Evolutionary conservation across 2,113 vertebrate species (phyloP).

Genomic region (Cyphomyrus plagiostoma): DNA sequence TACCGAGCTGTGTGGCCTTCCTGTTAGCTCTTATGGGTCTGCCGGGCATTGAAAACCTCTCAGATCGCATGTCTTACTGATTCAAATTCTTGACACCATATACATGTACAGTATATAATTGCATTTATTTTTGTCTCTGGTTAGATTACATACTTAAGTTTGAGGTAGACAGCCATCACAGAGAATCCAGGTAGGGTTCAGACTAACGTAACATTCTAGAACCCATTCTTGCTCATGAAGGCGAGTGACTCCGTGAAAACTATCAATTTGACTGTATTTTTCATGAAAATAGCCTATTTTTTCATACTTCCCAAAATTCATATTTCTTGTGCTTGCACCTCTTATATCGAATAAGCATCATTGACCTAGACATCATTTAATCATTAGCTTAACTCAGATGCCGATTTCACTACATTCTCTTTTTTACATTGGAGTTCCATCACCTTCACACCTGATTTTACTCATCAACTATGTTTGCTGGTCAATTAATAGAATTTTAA

Average conservation of each 20-base stretch:
- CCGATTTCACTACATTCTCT: not conserved
- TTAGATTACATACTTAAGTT: not conserved
- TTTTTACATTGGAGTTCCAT: not conserved
- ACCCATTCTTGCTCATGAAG: not conserved
- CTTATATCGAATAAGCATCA: not conserved
- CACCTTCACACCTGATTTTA: not conserved
- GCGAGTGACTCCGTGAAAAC: not conserved
- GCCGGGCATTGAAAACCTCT: not conserved
- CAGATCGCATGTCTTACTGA: not conserved
- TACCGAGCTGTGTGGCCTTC: too few relatives aligned
- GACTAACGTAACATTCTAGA: not conserved
- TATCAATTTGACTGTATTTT: not conserved
- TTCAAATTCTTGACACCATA: not conserved
- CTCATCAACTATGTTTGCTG: not conserved
- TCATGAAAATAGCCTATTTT: not conserved
- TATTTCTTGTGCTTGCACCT: not conserved
- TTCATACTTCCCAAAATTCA: not conserved
- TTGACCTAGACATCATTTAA: not conserved
- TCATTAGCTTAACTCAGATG: not conserved
- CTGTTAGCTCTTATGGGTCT: not conserved
- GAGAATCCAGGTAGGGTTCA: not conserved
- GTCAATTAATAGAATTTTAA: not conserved
- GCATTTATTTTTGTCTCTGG: not conserved
- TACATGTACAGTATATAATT: not conserved
- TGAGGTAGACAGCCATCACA: not conserved